Conservation (phyloP, 2,797 vertebrate species). For the Pelodytes ibericus region DNA sequence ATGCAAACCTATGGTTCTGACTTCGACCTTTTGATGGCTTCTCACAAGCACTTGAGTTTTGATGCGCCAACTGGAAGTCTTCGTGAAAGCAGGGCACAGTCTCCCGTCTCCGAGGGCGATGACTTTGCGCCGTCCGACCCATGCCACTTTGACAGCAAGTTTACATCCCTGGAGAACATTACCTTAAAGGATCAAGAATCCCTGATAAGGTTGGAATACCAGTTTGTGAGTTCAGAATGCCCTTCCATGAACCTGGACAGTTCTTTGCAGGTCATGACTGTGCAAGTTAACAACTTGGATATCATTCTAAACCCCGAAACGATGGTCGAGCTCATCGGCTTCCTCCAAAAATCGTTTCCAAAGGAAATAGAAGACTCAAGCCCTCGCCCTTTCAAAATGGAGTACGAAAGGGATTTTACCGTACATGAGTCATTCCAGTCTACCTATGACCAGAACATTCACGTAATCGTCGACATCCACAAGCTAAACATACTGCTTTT, state of each 20-base stretch:
- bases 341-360: slow-evolving; percentile 95
- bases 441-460: slow-evolving; percentile 90
- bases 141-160: slow-evolving; percentile 62
- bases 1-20: slow-evolving; percentile 95
- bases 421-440: slow-evolving; percentile 81
- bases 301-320: slow-evolving; percentile 98
- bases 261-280: slow-evolving; percentile 88
- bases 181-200: slow-evolving; percentile 84
- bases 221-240: slow-evolving; percentile 96
- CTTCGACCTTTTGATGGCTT: slow-evolving; percentile 96
- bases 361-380: slow-evolving; percentile 83
- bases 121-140: slow-evolving; percentile 30
- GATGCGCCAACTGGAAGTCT: slow-evolving; percentile 93
- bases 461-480: slow-evolving; percentile 94
- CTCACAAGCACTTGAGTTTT: slow-evolving; percentile 95
- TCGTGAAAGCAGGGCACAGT: slow-evolving; percentile 86
- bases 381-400: slow-evolving; percentile 68
- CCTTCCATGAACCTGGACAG: slow-evolving; percentile 94
- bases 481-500: slow-evolving; percentile 92
- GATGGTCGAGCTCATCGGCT: slow-evolving; percentile 93
- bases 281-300: slow-evolving; percentile 96
- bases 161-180: slow-evolving; percentile 58
- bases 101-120: slow-evolving; percentile 73
- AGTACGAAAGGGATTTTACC: slow-evolving; percentile 69
- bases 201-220: slow-evolving; percentile 93